Conservation (phyloP, 2,113 vertebrate genomes). For the Nematolebias whitei region DNA sequence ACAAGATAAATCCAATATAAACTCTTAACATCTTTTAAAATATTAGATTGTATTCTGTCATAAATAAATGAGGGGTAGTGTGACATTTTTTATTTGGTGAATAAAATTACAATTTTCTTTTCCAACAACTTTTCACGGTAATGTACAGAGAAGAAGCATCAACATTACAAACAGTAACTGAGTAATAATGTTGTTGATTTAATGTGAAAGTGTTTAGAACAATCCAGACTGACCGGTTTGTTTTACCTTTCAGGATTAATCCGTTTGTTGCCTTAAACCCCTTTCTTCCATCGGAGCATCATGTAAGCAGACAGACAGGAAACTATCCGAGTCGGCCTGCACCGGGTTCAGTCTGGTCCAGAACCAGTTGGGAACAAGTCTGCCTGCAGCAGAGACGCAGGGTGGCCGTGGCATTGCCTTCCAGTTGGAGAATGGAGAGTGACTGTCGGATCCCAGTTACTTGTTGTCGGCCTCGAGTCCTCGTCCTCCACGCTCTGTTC, state of each 20-base stretch:
- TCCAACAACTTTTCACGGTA: too few species aligned
- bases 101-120: too few species aligned
- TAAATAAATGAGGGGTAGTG: too few species aligned
- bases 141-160: too few species aligned
- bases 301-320: conserved; percentile 25
- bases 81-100: too few species aligned
- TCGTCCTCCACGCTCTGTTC: conserved; percentile 65
- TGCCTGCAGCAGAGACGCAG: conserved; percentile 1
- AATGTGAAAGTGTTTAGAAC: too few species aligned
- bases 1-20: too few species aligned
- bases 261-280: not conserved
- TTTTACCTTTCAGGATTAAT: conserved; percentile 13
- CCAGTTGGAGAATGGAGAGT: conserved; percentile 65
- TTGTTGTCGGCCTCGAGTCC: conserved; percentile 65
- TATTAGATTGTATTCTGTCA: too few species aligned
- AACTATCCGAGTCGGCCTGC: not conserved
- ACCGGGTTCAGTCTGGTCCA: not conserved
- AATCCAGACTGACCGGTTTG: not conserved
- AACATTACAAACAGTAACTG: too few species aligned
- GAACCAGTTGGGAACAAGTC: not conserved
- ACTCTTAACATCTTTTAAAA: too few species aligned
- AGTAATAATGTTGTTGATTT: too few species aligned
- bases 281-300: not conserved
- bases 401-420: conserved; percentile 32
- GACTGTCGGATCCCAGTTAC: conserved; percentile 62